These are phyloP conservation scores for Drosophila triauraria DNA, from an alignment of 1,140 invertebrate species.

Conservation along the genomic window DNA sequence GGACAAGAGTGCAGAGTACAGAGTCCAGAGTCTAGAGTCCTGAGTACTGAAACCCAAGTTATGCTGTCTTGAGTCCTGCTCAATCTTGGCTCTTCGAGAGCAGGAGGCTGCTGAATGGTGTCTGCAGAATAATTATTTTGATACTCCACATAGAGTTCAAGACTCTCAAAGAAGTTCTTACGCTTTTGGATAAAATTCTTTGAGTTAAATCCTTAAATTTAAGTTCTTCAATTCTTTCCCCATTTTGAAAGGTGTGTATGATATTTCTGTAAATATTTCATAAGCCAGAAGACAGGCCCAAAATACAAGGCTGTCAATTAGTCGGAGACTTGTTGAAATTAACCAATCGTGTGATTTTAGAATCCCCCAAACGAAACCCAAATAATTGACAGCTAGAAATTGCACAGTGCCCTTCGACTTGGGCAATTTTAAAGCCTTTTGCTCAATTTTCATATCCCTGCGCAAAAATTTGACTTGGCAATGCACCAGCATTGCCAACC, in stretches of 20 bases:
- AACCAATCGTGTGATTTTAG: constrained; percentile 18
- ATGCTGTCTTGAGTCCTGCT: not conserved
- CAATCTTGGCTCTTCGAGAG: not conserved
- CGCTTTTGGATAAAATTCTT: not conserved
- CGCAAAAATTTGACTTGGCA: constrained; percentile 18
- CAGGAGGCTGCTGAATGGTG: constrained; percentile 2
- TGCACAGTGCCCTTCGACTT: not conserved
- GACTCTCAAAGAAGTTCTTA: not conserved
- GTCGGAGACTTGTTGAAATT: constrained; percentile 16
- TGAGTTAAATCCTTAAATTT: not conserved
- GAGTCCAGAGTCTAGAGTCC: not conserved
- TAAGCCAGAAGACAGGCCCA: constrained; percentile 1
- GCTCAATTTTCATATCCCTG: constrained; percentile 32
- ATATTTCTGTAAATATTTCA: not conserved
- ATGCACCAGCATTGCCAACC: constrained; percentile 9
- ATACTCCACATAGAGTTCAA: not conserved
- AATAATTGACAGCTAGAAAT: constrained; percentile 40
- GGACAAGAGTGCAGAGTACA: constrained; percentile 36
- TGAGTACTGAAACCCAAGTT: not conserved
- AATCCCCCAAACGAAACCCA: constrained; percentile 1
- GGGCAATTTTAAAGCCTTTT: constrained; percentile 2
- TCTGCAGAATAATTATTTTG: constrained; percentile 15
- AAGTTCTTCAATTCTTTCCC: not conserved
- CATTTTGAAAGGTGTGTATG: not conserved
- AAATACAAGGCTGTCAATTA: constrained; percentile 31